Conservation (phyloP, 2,888 invertebrate genomes). For the Tachina lurida region DNA sequence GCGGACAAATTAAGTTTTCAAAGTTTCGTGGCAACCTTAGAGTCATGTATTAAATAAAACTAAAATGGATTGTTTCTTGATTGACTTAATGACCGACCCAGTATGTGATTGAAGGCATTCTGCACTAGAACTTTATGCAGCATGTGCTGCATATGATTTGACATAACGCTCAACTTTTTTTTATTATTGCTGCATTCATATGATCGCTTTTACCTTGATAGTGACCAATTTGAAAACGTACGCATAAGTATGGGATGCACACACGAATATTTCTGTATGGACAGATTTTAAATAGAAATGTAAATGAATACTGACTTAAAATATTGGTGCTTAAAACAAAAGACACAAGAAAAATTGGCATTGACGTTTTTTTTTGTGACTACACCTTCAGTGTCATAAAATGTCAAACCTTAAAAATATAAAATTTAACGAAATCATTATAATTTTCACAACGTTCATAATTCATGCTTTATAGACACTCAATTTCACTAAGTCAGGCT, state of each 20-base stretch:
- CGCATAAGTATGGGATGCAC: not conserved
- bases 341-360: constrained; percentile 18
- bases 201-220: constrained; percentile 41
- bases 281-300: constrained; percentile 58
- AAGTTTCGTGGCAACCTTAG: constrained; percentile 40
- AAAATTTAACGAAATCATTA: constrained; percentile 75
- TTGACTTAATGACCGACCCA: constrained; percentile 61
- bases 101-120: constrained; percentile 59
- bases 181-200: constrained; percentile 38
- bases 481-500: constrained; percentile 31
- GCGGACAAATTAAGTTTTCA: not conserved
- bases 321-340: constrained; percentile 43
- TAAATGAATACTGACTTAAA: constrained; percentile 56
- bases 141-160: constrained; percentile 70
- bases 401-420: constrained; percentile 71
- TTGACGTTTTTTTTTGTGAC: not conserved
- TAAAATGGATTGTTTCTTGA: constrained; percentile 39
- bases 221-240: constrained; percentile 14
- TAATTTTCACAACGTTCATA: constrained; percentile 77
- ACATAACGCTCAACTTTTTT: constrained; percentile 46
- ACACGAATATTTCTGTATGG: not conserved
- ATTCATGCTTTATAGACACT: constrained; percentile 74
- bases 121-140: constrained; percentile 59
- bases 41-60: constrained; percentile 25
- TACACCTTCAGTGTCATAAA: constrained; percentile 70